Evolutionary conservation across 2,113 vertebrate species (phyloP), one percentile per base, ranked within the genome.

Genomic region (Nycticorax nycticorax): DNA sequence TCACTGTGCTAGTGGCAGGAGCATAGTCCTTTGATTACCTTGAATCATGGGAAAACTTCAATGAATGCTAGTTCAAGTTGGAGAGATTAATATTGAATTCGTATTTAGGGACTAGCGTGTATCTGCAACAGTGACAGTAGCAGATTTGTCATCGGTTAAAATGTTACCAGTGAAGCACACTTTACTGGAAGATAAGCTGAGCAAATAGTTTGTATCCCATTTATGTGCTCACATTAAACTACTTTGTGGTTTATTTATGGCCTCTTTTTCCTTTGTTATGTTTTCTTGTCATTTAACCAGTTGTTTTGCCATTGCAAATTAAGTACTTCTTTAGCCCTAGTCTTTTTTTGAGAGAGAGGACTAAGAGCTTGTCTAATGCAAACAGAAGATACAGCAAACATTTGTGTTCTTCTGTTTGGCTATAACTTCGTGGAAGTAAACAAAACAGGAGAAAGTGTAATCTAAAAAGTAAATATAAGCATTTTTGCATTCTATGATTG

Each of bases 171-270:
- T 12, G 64, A 12, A 33, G 17, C 2, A 1, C 32, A 35, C 14
- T 57, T 75, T 3, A 48, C 4, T 41, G 52, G 35, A 45, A 47
- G 6, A 41, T 48, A 74, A 74, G 24, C n/a, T 59, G 66, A 62
- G 27, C 20, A 45, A 47, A 75, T 35, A 11, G 3, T 59, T 89
- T 35, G 15, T 28, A 37, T 78, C 47, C 22, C 23, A 26, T 52
- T 72, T 67, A 21, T 30, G 23, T 6, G 2, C 33, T 45, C 0
- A 0, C 1, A 4, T 37, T 68, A 55, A 77, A 27, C 23, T 76
- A 66, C 21, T 16, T 47, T 63, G 35, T 30, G 41, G 14, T 45
- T 80, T 59, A 9, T 56, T 91, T 74, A 16, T 45, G 35, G 24
- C 14, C 48, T 63, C 17, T 39, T 74, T 77, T 66, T 24, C 30